Evolutionary conservation across 2,113 vertebrate species (phyloP).

Genomic region (Terrapene triunguis): DNA sequence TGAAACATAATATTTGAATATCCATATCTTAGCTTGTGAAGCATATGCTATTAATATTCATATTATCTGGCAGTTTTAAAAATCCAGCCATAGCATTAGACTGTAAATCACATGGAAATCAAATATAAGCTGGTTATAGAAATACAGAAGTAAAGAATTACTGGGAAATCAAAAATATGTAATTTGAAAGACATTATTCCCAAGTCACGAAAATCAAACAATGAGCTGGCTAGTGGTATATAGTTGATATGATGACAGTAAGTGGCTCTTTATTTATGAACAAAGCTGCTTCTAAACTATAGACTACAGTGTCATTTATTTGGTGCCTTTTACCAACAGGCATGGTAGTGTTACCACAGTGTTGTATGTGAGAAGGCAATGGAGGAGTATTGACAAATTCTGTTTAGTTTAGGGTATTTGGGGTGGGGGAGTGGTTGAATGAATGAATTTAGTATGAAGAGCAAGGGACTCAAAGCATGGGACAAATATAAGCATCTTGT

Average conservation of each 20-base stretch:
- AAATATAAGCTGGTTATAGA: background rate
- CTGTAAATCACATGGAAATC: background rate
- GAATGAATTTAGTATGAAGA: background rate
- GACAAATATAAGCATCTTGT: background rate
- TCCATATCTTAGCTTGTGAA: background rate
- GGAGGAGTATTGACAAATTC: background rate
- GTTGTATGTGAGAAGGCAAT: background rate
- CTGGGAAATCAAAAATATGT: background rate
- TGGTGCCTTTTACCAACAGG: background rate
- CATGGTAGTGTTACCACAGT: background rate
- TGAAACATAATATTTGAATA: background rate
- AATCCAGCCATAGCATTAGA: background rate
- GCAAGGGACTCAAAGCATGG: background rate
- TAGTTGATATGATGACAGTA: background rate
- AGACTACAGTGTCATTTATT: background rate
- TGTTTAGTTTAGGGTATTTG: background rate
- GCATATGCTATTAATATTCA: background rate
- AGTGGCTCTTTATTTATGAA: background rate
- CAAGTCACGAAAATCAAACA: background rate
- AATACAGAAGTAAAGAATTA: background rate
- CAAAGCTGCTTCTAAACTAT: background rate
- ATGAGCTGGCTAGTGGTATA: background rate
- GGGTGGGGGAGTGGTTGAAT: fast-evolving
- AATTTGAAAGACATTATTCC: background rate
- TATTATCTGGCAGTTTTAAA: background rate